Evolutionary conservation across 2,888 invertebrate genomes (phyloP).

Genomic region (Nymphalis c-album): DNA sequence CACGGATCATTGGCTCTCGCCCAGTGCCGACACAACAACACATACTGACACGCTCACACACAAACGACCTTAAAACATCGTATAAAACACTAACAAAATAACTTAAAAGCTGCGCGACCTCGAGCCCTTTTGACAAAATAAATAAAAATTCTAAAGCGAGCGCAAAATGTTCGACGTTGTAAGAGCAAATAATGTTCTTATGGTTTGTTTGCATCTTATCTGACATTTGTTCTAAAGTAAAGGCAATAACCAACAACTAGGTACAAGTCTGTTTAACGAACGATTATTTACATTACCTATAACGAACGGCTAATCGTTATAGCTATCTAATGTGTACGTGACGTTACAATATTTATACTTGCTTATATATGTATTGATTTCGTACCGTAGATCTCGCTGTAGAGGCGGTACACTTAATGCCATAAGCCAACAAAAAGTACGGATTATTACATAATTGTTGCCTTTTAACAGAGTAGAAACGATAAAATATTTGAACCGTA

Average conservation of each 20-base stretch:
- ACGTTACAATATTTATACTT: too few species aligned
- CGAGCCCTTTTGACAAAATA: conserved; percentile 13
- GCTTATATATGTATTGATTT: too few species aligned
- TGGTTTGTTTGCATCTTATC: not conserved
- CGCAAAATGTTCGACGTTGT: not conserved
- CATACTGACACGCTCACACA: conserved; percentile 39
- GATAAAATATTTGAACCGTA: not conserved
- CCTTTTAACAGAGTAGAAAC: not conserved
- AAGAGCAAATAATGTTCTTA: not conserved
- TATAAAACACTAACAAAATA: conserved; percentile 9
- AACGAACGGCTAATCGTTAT: too few species aligned
- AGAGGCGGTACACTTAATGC: too few species aligned
- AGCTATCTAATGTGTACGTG: too few species aligned
- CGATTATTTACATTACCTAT: too few species aligned
- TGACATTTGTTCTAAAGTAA: not conserved
- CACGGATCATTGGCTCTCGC: conserved; percentile 21
- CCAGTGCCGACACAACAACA: conserved; percentile 45
- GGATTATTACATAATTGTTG: too few species aligned
- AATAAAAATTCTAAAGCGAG: conserved; percentile 3
- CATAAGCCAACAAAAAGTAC: too few species aligned
- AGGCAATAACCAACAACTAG: too few species aligned
- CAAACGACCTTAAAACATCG: conserved; percentile 2
- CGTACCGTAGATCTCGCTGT: too few species aligned
- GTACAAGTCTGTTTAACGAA: too few species aligned
- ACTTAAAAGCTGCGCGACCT: conserved; percentile 11